These are phyloP conservation scores for Euspilapteryx auroguttella DNA, from an alignment of 2,888 invertebrate species.

Conservation along the genomic window DNA sequence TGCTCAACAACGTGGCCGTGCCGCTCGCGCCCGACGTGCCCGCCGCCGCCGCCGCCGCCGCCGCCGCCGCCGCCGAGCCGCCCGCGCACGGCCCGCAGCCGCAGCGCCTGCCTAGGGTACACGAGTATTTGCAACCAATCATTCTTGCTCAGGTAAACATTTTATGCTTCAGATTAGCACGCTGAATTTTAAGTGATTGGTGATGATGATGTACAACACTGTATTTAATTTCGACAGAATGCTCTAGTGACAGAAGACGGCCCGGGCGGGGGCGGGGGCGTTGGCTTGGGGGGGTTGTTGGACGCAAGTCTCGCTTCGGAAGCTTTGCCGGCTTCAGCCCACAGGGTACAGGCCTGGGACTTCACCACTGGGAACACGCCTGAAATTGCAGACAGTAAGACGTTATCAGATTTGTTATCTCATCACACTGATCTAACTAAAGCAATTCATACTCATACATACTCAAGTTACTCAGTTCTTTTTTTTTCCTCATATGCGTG, in stretches of 20 bases:
- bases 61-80: slow-evolving; percentile 15
- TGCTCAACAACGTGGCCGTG: slow-evolving; percentile 34
- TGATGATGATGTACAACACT: no score
- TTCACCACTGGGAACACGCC: slow-evolving; percentile 72
- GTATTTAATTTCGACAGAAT: slow-evolving; percentile 20
- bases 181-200: no score
- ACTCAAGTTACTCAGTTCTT: no score
- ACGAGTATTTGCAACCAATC: slow-evolving; percentile 48
- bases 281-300: slow-evolving; percentile 19
- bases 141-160: slow-evolving; percentile 44
- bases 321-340: slow-evolving; percentile 67
- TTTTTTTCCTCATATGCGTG: no score
- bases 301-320: slow-evolving; percentile 49
- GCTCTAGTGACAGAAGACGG: slow-evolving; percentile 54
- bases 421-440: no score
- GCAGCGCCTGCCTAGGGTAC: slow-evolving; percentile 33
- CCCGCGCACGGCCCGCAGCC: slow-evolving; percentile 17
- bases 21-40: slow-evolving; percentile 66
- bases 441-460: no score
- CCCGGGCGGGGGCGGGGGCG: slow-evolving; percentile 15
- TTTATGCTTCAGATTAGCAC: background rate
- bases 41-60: slow-evolving; percentile 18
- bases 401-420: no score
- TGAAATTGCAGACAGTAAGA: slow-evolving; percentile 73
- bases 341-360: slow-evolving; percentile 85